These are phyloP conservation scores for Brachycybe producta DNA, from an alignment of 2,888 invertebrate genomes.

Conservation along the genomic window DNA sequence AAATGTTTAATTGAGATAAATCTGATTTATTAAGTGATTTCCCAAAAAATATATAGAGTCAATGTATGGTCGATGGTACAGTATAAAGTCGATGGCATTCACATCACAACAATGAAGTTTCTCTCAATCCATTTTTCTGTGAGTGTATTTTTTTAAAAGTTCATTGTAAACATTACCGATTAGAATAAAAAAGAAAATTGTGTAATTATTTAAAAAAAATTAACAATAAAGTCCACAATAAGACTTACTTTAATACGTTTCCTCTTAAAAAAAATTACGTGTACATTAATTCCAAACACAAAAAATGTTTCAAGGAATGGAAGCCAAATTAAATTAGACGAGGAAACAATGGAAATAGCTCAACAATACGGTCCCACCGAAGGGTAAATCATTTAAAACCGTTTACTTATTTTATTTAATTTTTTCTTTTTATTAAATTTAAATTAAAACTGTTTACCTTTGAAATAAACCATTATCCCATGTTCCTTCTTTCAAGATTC, in stretches of 20 bases:
- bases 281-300: too few species aligned
- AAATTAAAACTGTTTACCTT: not conserved
- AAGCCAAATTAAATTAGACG: slow-evolving; percentile 1
- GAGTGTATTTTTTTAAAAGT: not conserved
- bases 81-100: too few species aligned
- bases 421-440: not conserved
- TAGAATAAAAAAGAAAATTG: not conserved
- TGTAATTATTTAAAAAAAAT: too few species aligned
- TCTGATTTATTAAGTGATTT: not conserved
- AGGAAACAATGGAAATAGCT: slow-evolving; percentile 6
- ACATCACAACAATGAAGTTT: too few species aligned
- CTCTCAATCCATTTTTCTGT: too few species aligned
- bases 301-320: too few species aligned
- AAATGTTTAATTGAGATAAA: not conserved
- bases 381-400: slow-evolving; percentile 8
- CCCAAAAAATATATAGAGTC: too few species aligned
- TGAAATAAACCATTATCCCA: not conserved
- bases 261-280: too few species aligned
- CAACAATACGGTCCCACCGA: slow-evolving; percentile 12
- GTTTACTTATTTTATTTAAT: not conserved
- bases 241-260: too few species aligned
- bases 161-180: not conserved
- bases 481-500: not conserved
- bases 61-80: too few species aligned
- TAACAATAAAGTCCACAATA: too few species aligned